phyloP scores from a whole-genome alignment of 2,113 vertebrate species.

The Aix galericulata region DNA sequence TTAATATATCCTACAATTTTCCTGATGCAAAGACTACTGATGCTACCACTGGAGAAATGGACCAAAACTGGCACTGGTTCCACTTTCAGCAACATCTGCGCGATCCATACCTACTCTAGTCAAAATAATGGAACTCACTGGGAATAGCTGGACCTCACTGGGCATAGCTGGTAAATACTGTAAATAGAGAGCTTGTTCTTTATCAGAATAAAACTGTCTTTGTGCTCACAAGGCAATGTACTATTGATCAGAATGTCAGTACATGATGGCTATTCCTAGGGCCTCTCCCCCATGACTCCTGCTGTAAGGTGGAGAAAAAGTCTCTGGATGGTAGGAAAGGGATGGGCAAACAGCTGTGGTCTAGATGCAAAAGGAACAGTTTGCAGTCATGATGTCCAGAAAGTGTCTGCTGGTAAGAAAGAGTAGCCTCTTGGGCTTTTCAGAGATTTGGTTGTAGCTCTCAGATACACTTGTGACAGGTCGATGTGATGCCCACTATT shows the following conservation, averaged over 20 bases:
- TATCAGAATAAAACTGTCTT: background rate
- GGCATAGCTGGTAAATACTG: background rate
- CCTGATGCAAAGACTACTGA: fast-evolving
- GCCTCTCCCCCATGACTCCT: background rate
- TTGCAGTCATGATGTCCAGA: background rate
- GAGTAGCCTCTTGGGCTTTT: background rate
- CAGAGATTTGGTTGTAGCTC: background rate
- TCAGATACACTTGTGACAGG: too few relatives aligned
- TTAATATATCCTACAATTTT: background rate
- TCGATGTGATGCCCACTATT: too few relatives aligned
- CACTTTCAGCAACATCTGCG: background rate
- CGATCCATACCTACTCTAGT: background rate
- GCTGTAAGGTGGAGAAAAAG: background rate
- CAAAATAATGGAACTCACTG: background rate
- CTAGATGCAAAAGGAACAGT: background rate
- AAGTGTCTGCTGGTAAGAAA: background rate
- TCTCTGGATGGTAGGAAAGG: background rate
- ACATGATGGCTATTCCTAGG: background rate
- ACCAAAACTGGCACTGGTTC: background rate
- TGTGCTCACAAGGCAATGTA: background rate
- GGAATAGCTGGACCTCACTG: background rate
- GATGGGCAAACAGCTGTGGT: background rate
- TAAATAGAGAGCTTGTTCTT: background rate
- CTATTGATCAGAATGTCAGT: background rate
- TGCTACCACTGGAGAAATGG: background rate